Base-by-base conservation (phyloP, 2,113 vertebrate genomes). In the Oreochromis spilurus region DNA sequence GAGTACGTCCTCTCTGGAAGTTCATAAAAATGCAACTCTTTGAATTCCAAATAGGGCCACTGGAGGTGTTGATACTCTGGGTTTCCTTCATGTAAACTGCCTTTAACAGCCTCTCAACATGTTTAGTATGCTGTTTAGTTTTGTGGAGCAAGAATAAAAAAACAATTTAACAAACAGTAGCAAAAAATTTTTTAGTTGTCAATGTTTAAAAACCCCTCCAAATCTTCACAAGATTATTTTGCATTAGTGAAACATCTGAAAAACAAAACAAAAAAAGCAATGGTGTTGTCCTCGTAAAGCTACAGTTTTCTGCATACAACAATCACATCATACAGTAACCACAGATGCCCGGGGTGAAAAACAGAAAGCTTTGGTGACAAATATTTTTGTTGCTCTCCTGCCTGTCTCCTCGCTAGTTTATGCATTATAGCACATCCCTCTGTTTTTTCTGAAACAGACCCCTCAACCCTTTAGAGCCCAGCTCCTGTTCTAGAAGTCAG, bases 161-260 rank as follows among this genome's bases (percentile, higher is more conserved):
- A 13, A 21, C 4, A 4, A 43, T 70, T 70, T 43, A 45, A 8
- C 3, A 0, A 70, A 24, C 0, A 13, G 38, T 70, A 40, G 38
- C 13, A 24, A 43, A 24, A 0, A 0, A 0, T 0, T 1, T 3
- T 67, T 21, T 21, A 2, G 67, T 26, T 72, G 40, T 72, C 67
- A 72, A 0, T 45, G 65, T 72, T 0, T 16, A 45, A 72, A 45
- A 26, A 13, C 17, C 36, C 36, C 1, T n/a, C 17, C 34, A 38
- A 38, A 65, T 36, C 5, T 70, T 21, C 13, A 16, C 1, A 9
- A 40, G 36, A 4, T 72, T 43, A 26, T 72, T 72, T 72, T 26
- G 2, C 5, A 72, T 26, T 43, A 43, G 38, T 45, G 38, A 72
- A 72, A 72, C 65, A 16, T 72, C 38, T 45, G 13, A 72, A 45